Evolutionary conservation across 2,797 vertebrate genomes (phyloP), one percentile per base, ranked within the genome.

Genomic region (Gadopsis marmoratus): DNA sequence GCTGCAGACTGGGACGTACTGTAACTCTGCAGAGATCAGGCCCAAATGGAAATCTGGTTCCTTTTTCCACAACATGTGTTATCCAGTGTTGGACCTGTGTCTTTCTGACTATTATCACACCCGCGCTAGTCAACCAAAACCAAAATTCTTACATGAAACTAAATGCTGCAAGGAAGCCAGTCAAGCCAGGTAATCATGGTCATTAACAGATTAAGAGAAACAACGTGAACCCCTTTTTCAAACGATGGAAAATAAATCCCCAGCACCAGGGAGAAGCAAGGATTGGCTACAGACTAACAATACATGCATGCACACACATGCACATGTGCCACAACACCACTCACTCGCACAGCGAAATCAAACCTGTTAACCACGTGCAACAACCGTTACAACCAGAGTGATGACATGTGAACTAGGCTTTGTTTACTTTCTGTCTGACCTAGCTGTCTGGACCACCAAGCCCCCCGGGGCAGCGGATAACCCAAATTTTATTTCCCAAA

Each of bases 341-440:
- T 17, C 59, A 10, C 31, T 17, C 59, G 9, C 26, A 65, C 19
- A 43, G 39, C 45, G 1, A 31, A 61, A 60, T 54, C 12, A 71
- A 71, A 76, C 37, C 29, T 2, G 58, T 76, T 72, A 17, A 51
- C 76, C 0, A n/a, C 4, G 19, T 37, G 53, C 54, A 69, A 37
- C 47, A 26, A 66, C 65, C 48, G 81, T 76, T 78, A 81, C 68
- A 82, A 47, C 71, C 31, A n/a, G n/a, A n/a, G 82, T 74, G 73
- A 86, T 89, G 88, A 91, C 88, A 92, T 86, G 78, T 76, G 72
- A 87, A 75, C 86, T 43, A 78, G 88, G 88, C 85, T 93, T 91
- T 95, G 93, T 93, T 95, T 95, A 93, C 93, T 89, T 91, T 93
- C 88, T 84, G 92, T 94, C 90, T 95, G 93, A 94, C 93, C 87